Evolutionary conservation across 2,797 vertebrate genomes (phyloP).

Genomic region (Anguilla megastoma): DNA sequence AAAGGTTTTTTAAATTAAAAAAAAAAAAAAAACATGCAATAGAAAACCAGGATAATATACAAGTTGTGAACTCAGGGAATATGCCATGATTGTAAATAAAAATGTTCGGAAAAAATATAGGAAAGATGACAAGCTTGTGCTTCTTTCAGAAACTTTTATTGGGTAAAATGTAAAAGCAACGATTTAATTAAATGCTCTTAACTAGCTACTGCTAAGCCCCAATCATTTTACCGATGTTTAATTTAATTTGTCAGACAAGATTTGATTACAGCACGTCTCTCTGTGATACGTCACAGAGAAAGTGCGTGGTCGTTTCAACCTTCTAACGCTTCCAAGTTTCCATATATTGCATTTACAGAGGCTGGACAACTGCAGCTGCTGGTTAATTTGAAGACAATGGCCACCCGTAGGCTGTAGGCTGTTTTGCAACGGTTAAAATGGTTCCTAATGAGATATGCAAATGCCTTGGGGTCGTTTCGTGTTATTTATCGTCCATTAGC

Average conservation of each 20-base stretch:
- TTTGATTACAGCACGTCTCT: not conserved
- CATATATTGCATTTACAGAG: conserved; percentile 61
- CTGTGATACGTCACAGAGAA: not conserved
- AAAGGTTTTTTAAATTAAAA: no score
- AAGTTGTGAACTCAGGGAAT: no score
- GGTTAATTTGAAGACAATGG: conserved; percentile 45
- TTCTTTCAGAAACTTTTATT: not conserved
- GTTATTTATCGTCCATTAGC: conserved; percentile 37
- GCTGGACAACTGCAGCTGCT: conserved; percentile 54
- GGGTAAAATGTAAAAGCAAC: not conserved
- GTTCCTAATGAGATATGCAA: conserved; percentile 56
- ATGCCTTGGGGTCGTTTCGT: conserved; percentile 38
- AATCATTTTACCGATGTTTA: not conserved
- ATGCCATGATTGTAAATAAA: not conserved
- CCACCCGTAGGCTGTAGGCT: conserved; percentile 18
- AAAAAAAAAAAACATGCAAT: no score
- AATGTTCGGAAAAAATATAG: not conserved
- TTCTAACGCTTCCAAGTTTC: not conserved
- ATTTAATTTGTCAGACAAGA: not conserved
- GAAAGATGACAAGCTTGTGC: not conserved
- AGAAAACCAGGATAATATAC: no score
- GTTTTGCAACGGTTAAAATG: conserved; percentile 38
- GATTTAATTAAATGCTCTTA: not conserved
- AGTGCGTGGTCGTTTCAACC: not conserved
- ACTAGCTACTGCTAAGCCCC: not conserved